Base-by-base conservation (phyloP, 2,888 invertebrate genomes). In the Trissolcus brochymenae region DNA sequence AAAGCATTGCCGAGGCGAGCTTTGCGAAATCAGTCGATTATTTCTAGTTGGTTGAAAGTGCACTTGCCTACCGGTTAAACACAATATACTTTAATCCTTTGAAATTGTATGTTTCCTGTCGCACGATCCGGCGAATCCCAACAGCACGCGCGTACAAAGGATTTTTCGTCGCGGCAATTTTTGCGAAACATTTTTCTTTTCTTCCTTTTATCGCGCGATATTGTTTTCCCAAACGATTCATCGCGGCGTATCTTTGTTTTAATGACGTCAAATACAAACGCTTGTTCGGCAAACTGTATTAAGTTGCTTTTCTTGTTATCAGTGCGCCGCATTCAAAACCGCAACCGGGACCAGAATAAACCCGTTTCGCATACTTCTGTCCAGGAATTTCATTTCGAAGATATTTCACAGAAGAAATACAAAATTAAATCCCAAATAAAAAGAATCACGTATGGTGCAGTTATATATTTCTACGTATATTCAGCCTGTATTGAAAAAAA, bases 1-100 rank as follows among this genome's bases (percentile, higher is more conserved):
- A 74, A 78, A 66, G 65, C 67, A 61, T 49, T 41, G 6, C 9
- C 53, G 21, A 43, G 17, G 35, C 61, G 41, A 56, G 76, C 60
- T 76, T 76, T 60, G 57, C 57, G 70, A 53, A 76, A 76, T 70
- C 79, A 66, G 76, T 76, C 66, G 66, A 76, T 73, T 75, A 78
- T 78, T 78, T 78, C 71, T 64, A 70, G 72, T 65, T 57, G 75
- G 78, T 68, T 70, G 72, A 54, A 61, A 71, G 51, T 64, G 55
- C 56, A 64, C 75, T 72, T 66, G 76, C 59, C 78, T 76, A 67
- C 79, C 79, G 81, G 82, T 84, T 85, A 82, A 84, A 85, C 82
- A 81, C 81, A 81, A 83, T 83, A 83, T 83, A 82, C 83, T 84
- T 83, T 82, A 84, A 86, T 85, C 84, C 82, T 80, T 83, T 86